Evolutionary conservation across 2,888 invertebrate species (phyloP), one percentile per base, ranked within the genome.

Genomic region (Allacma fusca): DNA sequence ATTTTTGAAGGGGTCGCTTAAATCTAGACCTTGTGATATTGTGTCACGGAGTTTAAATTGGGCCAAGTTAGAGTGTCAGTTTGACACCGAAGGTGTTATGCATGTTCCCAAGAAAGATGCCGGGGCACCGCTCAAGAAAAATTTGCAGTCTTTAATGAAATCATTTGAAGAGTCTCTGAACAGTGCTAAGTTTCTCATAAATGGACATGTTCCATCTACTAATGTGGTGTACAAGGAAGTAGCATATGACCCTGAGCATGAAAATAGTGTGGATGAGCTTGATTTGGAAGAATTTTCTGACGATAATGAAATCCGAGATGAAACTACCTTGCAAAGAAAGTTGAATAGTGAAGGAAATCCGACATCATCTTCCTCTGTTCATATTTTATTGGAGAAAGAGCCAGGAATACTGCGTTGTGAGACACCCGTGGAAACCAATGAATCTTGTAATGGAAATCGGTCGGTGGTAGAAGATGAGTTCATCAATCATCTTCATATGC

Each of bases 171-270:
- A 82, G 43, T 81, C 83, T 9, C 62, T 84, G 5, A 68, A 65
- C 16, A 78, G 75, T 16, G 81, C 93, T 80, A 88, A 93, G 50
- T 91, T 93, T 86, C 90, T 94, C 78, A 91, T 94, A 84, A 92
- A 94, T 86, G 93, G 92, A 70, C 91, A 92, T 85, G 86, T 91
- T 1, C 90, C 91, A 85, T 90, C 91, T 79, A 87, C 88, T 1
- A 89, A 90, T 73, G 91, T 91, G 77, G 87, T 88, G 1, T 86
- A 94, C 79, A 93, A 93, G 23, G 65, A 74, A 43, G 1, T 12
- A 13, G 59, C n/a, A 19, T 23, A 19, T 19, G 24, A 23, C 19
- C 40, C 69, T 19, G 79, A 77, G 43, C 67, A 65, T 1, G 79
- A 77, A 50, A 79, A 81, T 74, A 72, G 43, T 28, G 16, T 74